Evolutionary conservation across 2,797 vertebrate species (phyloP).

Genomic region (Euphonia xanthogaster): DNA sequence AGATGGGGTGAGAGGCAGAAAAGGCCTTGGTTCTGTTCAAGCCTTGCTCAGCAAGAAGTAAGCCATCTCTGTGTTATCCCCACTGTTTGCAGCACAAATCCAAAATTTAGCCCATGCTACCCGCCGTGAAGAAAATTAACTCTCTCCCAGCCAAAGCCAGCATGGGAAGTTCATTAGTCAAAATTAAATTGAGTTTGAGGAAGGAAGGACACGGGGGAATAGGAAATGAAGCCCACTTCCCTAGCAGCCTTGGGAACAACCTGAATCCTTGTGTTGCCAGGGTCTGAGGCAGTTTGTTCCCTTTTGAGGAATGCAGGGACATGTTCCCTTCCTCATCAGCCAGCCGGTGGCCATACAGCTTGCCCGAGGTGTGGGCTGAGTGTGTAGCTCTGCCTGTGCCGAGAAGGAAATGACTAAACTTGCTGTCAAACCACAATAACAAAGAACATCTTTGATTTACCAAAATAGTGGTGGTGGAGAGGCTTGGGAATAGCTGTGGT

Average conservation of each 20-base stretch:
- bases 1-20: neutral
- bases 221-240: neutral
- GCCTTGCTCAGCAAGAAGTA: neutral
- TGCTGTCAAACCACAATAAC: neutral
- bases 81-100: neutral
- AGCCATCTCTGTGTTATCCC: neutral
- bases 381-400: neutral
- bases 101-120: neutral
- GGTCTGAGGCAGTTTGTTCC: neutral
- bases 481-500: neutral
- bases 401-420: constrained; percentile 50
- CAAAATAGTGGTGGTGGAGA: neutral
- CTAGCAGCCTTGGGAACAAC: neutral
- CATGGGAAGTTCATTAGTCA: neutral
- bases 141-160: neutral
- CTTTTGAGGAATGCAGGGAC: neutral
- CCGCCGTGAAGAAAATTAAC: neutral
- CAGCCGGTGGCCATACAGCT: rapidly evolving
- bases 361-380: neutral
- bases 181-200: neutral
- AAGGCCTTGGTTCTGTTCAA: neutral
- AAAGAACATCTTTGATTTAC: constrained; percentile 46
- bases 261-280: neutral
- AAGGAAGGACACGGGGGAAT: neutral
- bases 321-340: neutral